A percentile compares a stretch with the other conserved stretches of the same genome.
Evolutionary conservation across 92 coral and sea anemone species (phyloP).

Genomic region (Porites lobata): DNA sequence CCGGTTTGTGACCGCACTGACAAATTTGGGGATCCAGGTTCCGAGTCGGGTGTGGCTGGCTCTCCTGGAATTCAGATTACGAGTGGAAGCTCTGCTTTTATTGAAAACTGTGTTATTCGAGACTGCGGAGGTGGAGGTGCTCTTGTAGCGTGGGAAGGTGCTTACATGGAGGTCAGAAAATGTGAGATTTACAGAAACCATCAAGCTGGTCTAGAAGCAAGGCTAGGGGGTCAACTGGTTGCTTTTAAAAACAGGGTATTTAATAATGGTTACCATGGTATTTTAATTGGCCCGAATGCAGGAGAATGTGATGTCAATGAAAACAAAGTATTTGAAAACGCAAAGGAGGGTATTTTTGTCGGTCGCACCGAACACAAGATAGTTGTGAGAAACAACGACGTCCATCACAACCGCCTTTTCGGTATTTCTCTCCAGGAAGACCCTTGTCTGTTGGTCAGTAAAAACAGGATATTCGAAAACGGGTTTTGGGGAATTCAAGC

Average conservation of each 20-base stretch:
- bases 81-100: conserved; percentile 37
- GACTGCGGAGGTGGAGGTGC: conserved; percentile 69
- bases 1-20: conserved; percentile 20
- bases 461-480: too few species aligned
- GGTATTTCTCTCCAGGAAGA: conserved; percentile 25
- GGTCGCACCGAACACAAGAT: neutral
- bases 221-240: conserved; percentile 58
- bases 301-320: conserved; percentile 45
- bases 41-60: conserved; percentile 63
- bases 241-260: conserved; percentile 56
- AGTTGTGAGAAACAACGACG: conserved; percentile 13
- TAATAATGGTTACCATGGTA: conserved; percentile 67
- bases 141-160: conserved; percentile 46
- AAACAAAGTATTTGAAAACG: conserved; percentile 18
- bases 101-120: conserved; percentile 64
- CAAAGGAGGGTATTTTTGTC: conserved; percentile 50
- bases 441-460: neutral
- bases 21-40: conserved; percentile 34
- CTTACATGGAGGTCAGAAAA: conserved; percentile 41
- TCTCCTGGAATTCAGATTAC: conserved; percentile 50
- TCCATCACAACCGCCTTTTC: conserved; percentile 33
- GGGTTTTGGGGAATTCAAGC: neutral
- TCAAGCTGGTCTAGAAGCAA: conserved; percentile 68
- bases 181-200: conserved; percentile 68
- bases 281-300: conserved; percentile 57